Base-by-base conservation (phyloP, 2,797 vertebrate genomes). In the Glossophaga mutica region DNA sequence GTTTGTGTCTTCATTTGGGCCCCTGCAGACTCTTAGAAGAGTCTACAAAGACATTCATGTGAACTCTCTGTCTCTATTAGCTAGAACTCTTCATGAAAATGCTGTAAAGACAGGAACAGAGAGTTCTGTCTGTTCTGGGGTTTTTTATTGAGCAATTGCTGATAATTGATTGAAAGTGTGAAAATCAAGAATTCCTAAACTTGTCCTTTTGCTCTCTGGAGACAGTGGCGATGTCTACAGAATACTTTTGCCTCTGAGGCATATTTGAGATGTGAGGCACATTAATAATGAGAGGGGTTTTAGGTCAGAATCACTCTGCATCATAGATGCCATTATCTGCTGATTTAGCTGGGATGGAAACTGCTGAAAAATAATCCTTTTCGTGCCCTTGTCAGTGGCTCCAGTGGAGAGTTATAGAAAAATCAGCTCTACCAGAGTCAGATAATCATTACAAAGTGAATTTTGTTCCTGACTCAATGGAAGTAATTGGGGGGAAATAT, bases 391-490 rank as follows among this genome's bases (percentile, higher is more conserved):
- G 99, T 99, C 99, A 98, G 98, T 97, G 98, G 95, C 98, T 98
- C 96, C 97, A 98, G 98, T 98, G 98, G 98, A 98, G 98, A 99
- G 98, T 98, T 98, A 98, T 98, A 99, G 98, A 98, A 99, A 99
- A 99, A 99, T 98, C 98, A 98, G 98, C 99, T 99, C 98, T 98
- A 99, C 98, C 99, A 98, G 98, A 99, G 99, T 99, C 99, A 99
- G 98, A 98, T 99, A 99, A 99, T 99, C 99, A 99, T 99, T 99
- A 98, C 99, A 99, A 99, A 99, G 99, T 98, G 98, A 99, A 99
- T 99, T 99, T 98, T 94, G 71, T 91, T 98, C 97, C 97, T 93
- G 85, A 97, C 88, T 98, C 96, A 50, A 68, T 76, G 91, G 97
- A 98, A 98, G 96, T 98, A 98, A 98, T 98, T 96, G 97, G 98